Percentiles rank a stretch among this genome's conserved stretches.
These are phyloP conservation scores for Champsocephalus gunnari DNA, from an alignment of 2,797 vertebrate species.

Conservation along the genomic window DNA sequence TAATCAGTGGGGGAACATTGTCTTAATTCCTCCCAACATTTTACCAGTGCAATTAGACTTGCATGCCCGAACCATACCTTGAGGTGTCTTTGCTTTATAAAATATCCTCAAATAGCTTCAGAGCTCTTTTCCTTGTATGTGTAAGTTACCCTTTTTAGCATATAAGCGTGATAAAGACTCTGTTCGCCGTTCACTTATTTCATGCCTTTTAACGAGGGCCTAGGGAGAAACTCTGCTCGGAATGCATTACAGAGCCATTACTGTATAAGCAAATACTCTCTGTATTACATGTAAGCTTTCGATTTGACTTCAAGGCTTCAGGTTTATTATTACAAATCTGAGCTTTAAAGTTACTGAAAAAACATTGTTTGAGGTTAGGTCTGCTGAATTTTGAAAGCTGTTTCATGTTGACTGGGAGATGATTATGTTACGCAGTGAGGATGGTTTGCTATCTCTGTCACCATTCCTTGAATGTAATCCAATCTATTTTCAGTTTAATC, in stretches of 20 bases:
- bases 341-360: slow-evolving; percentile 31
- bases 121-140: slow-evolving; percentile 68
- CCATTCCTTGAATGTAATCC: slow-evolving; percentile 53
- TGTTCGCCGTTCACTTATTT: slow-evolving; percentile 70
- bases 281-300: slow-evolving; percentile 63
- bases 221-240: slow-evolving; percentile 56
- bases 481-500: slow-evolving; percentile 62
- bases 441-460: slow-evolving; percentile 20
- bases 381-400: slow-evolving; percentile 28
- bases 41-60: slow-evolving; percentile 67
- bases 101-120: slow-evolving; percentile 76
- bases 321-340: slow-evolving; percentile 75
- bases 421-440: slow-evolving; percentile 2
- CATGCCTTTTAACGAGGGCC: slow-evolving; percentile 66
- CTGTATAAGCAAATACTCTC: slow-evolving; percentile 59
- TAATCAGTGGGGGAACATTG: slow-evolving; percentile 64
- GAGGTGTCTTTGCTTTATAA: slow-evolving; percentile 72
- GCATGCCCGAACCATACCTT: slow-evolving; percentile 68
- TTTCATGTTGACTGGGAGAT: slow-evolving; percentile 14
- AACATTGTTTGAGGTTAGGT: slow-evolving; percentile 14
- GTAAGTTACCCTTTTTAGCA: slow-evolving; percentile 57
- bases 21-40: slow-evolving; percentile 66
- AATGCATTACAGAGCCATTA: slow-evolving; percentile 64
- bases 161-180: slow-evolving; percentile 70
- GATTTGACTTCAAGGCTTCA: slow-evolving; percentile 63